These are phyloP conservation scores for Chiroxiphia lanceolata DNA, from an alignment of 2,797 vertebrate species.

Conservation along the genomic window DNA sequence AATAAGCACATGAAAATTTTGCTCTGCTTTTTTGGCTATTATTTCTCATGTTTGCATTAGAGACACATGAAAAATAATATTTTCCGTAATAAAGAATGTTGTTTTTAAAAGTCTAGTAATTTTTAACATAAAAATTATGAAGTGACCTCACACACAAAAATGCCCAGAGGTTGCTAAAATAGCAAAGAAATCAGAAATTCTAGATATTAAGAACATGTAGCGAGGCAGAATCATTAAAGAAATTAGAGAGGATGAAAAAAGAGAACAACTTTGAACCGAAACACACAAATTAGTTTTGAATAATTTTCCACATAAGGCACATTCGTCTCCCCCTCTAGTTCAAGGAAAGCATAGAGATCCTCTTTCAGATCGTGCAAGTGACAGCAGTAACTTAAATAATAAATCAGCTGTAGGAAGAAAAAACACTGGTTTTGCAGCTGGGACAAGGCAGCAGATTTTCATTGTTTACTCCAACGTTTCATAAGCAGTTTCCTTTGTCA, in stretches of 20 bases:
- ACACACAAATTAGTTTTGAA: background rate
- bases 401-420: background rate
- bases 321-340: background rate
- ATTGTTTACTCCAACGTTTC: slow-evolving; percentile 45
- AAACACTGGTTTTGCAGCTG: background rate
- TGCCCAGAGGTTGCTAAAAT: slow-evolving; percentile 19
- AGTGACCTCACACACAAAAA: slow-evolving; percentile 37
- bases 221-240: slow-evolving; percentile 13
- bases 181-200: slow-evolving; percentile 50
- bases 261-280: background rate
- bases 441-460: slow-evolving; percentile 20
- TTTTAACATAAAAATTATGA: slow-evolving; percentile 34
- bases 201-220: slow-evolving; percentile 15
- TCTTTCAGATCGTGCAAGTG: background rate
- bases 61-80: slow-evolving; percentile 13
- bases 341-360: background rate
- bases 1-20: slow-evolving; percentile 21
- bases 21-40: background rate
- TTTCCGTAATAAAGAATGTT: slow-evolving; percentile 54
- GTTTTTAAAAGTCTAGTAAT: slow-evolving; percentile 26
- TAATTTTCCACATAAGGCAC: background rate
- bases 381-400: slow-evolving; percentile 5
- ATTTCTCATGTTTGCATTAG: background rate
- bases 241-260: background rate
- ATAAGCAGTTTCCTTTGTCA: slow-evolving; percentile 52